Evolutionary conservation across 2,113 vertebrate genomes (phyloP), one percentile per base, ranked within the genome.

Genomic region (Paratilapia polleni): DNA sequence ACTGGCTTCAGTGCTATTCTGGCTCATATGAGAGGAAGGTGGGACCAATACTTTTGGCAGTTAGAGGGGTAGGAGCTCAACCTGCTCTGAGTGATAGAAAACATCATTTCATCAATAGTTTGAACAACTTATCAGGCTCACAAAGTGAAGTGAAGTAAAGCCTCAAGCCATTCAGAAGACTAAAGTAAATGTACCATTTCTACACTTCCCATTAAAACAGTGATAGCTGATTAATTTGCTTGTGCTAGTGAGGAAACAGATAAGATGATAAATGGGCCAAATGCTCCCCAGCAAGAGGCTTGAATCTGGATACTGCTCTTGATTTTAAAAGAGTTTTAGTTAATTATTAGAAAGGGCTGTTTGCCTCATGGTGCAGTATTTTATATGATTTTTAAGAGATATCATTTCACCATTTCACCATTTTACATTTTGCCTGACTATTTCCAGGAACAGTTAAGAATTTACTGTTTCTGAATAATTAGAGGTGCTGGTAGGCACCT

Each of bases 1-100:
- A 86, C 47, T 70, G 84, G 70, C 80, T 86, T 36, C 61, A 78
- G 31, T 54, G 43, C 66, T 49, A 20, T 54, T 74, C 85, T 85
- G 52, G 81, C 52, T 82, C 83, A 47, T 60, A 24, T 38, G 22
- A 73, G 58, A 52, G 73, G 28, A 82, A 76, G 81, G 79, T 86
- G 81, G 82, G 78, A 68, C 20, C 73, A 57, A 49, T 59, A 66
- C 36, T 60, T 74, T 54, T 80, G 68, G 62, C 26, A 79, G 52
- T 66, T 64, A 52, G 31, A 76, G 34, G n/a, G 64, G 63, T 56
- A 47, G 59, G 20, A 84, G 60, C 24, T 77, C 36, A 81, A 81
- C 57, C 43, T 66, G 57, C 47, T 83, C 47, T 22, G 78, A 28
- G 64, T 73, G 47, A 58, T 74, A 68, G 64, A 68, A 59, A 68